Evolutionary conservation across 2,113 vertebrate genomes (phyloP), one percentile per base, ranked within the genome.

Genomic region (Psettodes erumei): DNA sequence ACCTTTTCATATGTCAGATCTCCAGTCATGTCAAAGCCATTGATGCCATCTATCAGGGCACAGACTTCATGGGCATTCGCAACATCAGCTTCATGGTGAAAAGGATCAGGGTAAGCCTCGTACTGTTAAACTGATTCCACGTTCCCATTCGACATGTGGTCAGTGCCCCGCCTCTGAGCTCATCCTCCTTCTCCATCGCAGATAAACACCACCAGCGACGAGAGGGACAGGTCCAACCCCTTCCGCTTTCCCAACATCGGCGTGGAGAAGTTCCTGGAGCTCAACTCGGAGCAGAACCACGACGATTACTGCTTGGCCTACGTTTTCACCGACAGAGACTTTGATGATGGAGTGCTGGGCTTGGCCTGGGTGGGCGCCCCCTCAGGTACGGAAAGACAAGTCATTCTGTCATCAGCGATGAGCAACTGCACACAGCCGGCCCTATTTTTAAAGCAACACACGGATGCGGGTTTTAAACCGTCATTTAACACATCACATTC

Each of bases 1-100:
- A 19, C 55, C 0, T 43, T 8, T 0, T 27, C 12, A 53, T 56
- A 2, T 37, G 38, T 73, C 87, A 99, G 98, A 99, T 99, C 88
- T 99, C 98, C 87, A 99, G 96, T 90, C 98, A 99, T 0, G 97
- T 99, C 51, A 99, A 98, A 90, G 98, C 98, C 0, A 99, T 99
- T 45, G 97, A 99, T 82, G 97, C 97, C 16, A 99, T 99, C 92
- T 99, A 99, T 84, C 98, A 99, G 93, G 97, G 96, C 58, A 99
- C 98, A 30, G 97, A 99, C 92, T 99, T 99, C 90, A 94, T 95
- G 71, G 98, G 97, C 74, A 99, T 99, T 67, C 95, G 97, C 62
- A 99, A 99, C 91, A 99, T 99, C 93, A 99, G 97, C 90, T 99
- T 99, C 93, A 99, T 99, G 98, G 98, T 99, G 92, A 99, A 99